phyloP scores from a whole-genome alignment of 2,888 invertebrate genomes.

The Ferrisia virgata region DNA sequence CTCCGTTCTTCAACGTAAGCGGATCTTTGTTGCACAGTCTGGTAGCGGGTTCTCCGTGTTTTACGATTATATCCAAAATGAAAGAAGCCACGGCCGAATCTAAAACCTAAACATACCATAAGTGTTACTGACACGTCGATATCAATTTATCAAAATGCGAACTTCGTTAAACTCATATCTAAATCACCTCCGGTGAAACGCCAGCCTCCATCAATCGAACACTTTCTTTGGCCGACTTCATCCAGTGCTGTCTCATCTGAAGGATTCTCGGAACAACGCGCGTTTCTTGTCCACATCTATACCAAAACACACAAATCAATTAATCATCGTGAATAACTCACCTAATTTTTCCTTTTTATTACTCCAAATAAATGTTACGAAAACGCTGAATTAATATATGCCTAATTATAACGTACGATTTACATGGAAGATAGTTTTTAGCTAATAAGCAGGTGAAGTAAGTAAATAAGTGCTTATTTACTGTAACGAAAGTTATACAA shows the following conservation, averaged over 20 bases:
- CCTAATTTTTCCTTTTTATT: too few species aligned
- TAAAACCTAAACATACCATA: conserved; percentile 61
- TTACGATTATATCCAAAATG: conserved; percentile 91
- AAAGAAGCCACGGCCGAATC: conserved; percentile 96
- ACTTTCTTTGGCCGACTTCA: conserved; percentile 88
- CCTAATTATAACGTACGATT: too few species aligned
- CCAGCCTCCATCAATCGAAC: conserved; percentile 89
- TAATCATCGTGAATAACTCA: background rate
- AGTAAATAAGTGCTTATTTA: too few species aligned
- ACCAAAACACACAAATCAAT: conserved; percentile 49
- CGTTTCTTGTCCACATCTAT: conserved; percentile 92
- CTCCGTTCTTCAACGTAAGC: conserved; percentile 93
- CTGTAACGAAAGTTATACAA: too few species aligned
- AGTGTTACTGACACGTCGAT: background rate
- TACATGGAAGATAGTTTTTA: too few species aligned
- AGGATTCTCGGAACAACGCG: conserved; percentile 94
- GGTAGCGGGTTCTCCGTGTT: conserved; percentile 92
- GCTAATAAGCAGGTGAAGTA: too few species aligned
- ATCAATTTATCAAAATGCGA: background rate
- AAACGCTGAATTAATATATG: too few species aligned
- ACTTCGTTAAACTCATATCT: background rate
- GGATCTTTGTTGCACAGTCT: conserved; percentile 99
- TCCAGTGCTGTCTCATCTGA: conserved; percentile 93
- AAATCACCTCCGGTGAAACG: conserved; percentile 73
- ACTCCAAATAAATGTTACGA: too few species aligned